Percentiles rank a stretch among this genome's conserved stretches.
Evolutionary conservation across 2,113 vertebrate species (phyloP).

Genomic region (Drymodes brunneopygia): DNA sequence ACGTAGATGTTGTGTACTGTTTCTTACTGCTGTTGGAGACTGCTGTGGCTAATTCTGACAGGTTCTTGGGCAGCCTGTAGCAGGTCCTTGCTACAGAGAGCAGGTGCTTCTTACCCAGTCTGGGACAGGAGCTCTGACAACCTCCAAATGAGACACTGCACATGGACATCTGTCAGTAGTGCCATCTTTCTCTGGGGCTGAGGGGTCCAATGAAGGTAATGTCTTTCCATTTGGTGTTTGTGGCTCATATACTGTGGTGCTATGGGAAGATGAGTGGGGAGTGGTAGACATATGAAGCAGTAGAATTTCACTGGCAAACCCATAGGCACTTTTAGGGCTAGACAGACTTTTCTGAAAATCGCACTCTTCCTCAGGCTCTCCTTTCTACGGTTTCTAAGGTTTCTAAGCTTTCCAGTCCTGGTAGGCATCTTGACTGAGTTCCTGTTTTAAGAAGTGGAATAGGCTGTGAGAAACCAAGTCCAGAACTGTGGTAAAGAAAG

Average conservation of each 20-base stretch:
- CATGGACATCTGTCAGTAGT: neutral
- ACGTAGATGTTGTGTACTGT: neutral
- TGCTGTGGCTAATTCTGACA: neutral
- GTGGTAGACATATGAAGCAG: neutral
- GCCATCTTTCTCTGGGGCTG: too few species aligned
- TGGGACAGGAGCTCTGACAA: neutral
- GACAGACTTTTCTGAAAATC: neutral
- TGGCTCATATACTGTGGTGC: fast-evolving
- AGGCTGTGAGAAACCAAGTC: neutral
- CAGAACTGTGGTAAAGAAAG: neutral
- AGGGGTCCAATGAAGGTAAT: neutral
- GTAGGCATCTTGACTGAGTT: neutral
- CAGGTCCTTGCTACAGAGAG: neutral
- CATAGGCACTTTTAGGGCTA: neutral
- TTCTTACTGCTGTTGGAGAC: neutral
- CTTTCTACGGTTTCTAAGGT: too few species aligned
- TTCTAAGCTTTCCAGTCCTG: neutral
- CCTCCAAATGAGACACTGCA: neutral
- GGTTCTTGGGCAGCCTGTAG: neutral
- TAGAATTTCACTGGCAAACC: neutral
- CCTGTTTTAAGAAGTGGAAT: neutral
- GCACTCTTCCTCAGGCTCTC: neutral
- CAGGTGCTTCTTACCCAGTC: neutral
- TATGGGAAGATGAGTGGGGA: neutral
- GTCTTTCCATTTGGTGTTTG: neutral